Conservation (phyloP, 2,113 vertebrate genomes). For the Cariama cristata region DNA sequence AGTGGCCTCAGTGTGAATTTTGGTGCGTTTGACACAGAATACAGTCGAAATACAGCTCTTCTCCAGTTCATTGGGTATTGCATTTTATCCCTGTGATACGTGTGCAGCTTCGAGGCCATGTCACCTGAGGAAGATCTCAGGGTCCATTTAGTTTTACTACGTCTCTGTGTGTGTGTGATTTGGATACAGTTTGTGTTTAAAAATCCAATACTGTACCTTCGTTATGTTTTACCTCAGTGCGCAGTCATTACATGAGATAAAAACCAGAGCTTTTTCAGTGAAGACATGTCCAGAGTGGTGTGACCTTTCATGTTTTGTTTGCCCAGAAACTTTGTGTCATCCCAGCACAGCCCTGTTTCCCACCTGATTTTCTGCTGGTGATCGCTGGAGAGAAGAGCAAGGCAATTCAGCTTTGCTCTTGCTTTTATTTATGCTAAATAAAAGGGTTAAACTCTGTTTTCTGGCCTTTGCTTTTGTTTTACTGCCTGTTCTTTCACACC, state of each 20-base stretch:
- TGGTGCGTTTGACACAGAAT: not conserved
- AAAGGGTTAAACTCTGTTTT: not conserved
- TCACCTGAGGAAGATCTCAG: not conserved
- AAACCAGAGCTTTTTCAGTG: not conserved
- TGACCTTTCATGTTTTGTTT: not conserved
- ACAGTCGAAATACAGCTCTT: not conserved
- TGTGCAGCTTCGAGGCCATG: fast-evolving
- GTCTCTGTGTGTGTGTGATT: not conserved
- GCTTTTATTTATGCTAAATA: not conserved
- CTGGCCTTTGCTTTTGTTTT: not conserved
- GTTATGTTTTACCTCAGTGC: not conserved
- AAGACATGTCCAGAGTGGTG: not conserved
- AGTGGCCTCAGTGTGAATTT: not conserved
- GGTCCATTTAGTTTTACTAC: not conserved
- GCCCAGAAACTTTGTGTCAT: not conserved
- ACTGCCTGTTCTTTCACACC: not conserved
- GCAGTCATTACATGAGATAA: not conserved
- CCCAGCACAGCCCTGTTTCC: not conserved
- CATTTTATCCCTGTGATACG: not conserved
- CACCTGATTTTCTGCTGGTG: not conserved
- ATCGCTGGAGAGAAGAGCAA: not conserved
- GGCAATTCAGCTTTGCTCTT: not conserved
- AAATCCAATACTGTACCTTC: not conserved
- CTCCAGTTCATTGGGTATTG: not conserved
- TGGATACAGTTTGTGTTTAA: not conserved